phyloP scores from a whole-genome alignment of 2,113 vertebrate species.

The Megaleporinus macrocephalus region DNA sequence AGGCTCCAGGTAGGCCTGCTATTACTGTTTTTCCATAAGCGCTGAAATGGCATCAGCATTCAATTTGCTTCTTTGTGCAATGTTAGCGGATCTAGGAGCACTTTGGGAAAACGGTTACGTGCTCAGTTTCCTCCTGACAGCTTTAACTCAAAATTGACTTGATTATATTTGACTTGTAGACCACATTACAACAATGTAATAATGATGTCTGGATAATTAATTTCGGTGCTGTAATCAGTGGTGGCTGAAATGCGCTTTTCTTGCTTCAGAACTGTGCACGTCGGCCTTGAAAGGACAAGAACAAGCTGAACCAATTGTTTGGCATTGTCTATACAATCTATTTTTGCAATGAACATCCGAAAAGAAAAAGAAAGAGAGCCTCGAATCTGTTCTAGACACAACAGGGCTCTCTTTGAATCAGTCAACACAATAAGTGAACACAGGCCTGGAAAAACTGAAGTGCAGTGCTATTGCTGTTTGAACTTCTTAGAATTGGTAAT shows the following conservation, averaged over 20 bases:
- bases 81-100: neutral
- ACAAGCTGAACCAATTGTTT: neutral
- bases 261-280: too few species aligned
- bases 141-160: neutral
- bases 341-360: neutral
- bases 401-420: neutral
- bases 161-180: conserved; percentile 15
- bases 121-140: neutral
- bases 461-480: conserved; percentile 20
- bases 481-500: conserved; percentile 38
- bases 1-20: conserved; percentile 6
- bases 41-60: neutral
- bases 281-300: neutral
- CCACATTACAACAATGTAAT: conserved; percentile 14
- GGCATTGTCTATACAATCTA: neutral
- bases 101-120: neutral
- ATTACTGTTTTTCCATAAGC: neutral
- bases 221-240: neutral
- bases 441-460: neutral
- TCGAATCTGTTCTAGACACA: neutral
- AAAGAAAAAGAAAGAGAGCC: neutral
- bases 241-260: neutral
- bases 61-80: neutral
- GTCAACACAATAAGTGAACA: conserved; percentile 28
- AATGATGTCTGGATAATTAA: conserved; percentile 20